Percentiles rank a stretch among this genome's conserved stretches.
These are phyloP conservation scores for Microctonus hyperodae DNA, from an alignment of 2,888 invertebrate species.

Conservation along the genomic window DNA sequence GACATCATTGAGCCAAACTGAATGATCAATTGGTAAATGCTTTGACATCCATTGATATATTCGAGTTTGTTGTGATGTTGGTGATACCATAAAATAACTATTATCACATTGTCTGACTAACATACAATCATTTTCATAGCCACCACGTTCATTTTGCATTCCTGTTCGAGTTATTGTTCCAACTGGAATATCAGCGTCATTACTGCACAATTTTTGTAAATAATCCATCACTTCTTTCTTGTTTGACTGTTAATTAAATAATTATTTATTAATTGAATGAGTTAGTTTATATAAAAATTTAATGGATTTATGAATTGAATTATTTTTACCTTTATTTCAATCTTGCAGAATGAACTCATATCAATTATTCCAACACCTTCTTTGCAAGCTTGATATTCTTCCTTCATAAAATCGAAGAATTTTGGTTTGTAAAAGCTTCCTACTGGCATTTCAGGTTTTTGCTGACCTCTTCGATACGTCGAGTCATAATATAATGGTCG, in stretches of 20 bases:
- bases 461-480: constrained; percentile 65
- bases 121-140: constrained; percentile 78
- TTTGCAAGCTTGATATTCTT: constrained; percentile 76
- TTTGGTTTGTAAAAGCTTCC: constrained; percentile 74
- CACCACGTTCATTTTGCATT: constrained; percentile 75
- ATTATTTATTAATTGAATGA: too few relatives aligned
- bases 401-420: constrained; percentile 73
- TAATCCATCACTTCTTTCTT: constrained; percentile 69
- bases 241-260: constrained; percentile 64
- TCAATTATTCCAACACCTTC: constrained; percentile 81
- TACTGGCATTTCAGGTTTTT: constrained; percentile 66
- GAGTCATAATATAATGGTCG: constrained; percentile 74
- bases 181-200: constrained; percentile 71
- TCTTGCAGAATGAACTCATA: constrained; percentile 81
- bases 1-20: constrained; percentile 72
- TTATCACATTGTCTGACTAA: constrained; percentile 71
- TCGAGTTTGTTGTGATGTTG: constrained; percentile 78
- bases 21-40: constrained; percentile 67
- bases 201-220: constrained; percentile 73
- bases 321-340: constrained; percentile 71
- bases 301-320: constrained; percentile 1
- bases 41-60: constrained; percentile 73
- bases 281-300: too few relatives aligned
- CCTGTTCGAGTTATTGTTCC: constrained; percentile 74
- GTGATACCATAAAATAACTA: constrained; percentile 80